Evolutionary conservation across 1,140 invertebrate genomes (phyloP).

Genomic region (Papilio machaon): DNA sequence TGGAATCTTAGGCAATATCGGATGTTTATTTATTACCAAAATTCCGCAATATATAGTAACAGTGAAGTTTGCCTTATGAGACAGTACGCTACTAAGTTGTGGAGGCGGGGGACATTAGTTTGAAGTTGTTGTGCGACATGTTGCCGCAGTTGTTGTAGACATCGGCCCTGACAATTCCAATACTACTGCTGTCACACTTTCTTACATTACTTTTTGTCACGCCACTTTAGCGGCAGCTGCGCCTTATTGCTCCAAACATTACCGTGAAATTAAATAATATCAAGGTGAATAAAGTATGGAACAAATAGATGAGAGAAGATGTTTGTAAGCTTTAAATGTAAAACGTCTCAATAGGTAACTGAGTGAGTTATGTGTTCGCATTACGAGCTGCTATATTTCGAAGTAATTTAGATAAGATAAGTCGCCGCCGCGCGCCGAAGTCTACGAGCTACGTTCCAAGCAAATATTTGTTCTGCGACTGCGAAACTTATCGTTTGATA

Average conservation of each 20-base stretch:
- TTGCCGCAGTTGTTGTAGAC: background rate
- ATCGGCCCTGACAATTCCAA: background rate
- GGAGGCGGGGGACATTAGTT: background rate
- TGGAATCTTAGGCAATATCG: background rate
- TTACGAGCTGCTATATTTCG: constrained; percentile 12
- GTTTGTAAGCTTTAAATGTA: background rate
- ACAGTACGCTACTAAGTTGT: background rate
- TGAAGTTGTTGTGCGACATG: background rate
- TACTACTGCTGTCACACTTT: background rate
- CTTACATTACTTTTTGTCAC: background rate
- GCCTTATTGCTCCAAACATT: background rate
- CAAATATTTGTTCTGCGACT: constrained; percentile 11
- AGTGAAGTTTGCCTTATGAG: background rate
- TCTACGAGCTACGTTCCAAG: background rate
- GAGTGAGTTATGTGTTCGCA: background rate
- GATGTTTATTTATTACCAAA: background rate
- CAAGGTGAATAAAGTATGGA: background rate
- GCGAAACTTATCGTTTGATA: constrained; percentile 20
- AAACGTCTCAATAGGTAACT: background rate
- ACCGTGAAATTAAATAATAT: background rate
- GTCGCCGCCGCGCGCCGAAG: background rate
- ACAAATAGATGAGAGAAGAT: background rate
- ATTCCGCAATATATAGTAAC: background rate
- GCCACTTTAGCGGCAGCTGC: background rate
- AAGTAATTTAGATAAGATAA: constrained; percentile 19